A percentile compares a stretch with the other conserved stretches of the same genome.
These are phyloP conservation scores for Bombus difficillimus DNA, from an alignment of 1,140 invertebrate species.

Conservation along the genomic window DNA sequence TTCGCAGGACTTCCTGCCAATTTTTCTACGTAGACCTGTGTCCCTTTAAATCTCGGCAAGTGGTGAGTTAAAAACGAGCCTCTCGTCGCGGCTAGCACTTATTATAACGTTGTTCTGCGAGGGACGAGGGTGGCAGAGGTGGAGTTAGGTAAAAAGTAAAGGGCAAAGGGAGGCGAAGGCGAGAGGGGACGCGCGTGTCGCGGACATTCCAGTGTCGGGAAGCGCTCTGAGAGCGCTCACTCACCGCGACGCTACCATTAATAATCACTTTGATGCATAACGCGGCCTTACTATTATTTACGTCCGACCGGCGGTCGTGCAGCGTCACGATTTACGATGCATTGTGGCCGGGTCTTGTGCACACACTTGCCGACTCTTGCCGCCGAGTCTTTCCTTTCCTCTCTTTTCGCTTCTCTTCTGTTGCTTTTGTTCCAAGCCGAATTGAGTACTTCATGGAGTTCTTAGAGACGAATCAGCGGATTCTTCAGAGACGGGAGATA, in stretches of 20 bases:
- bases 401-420: background rate
- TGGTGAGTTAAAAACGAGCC: slow-evolving; percentile 73
- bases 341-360: slow-evolving; percentile 63
- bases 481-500: background rate
- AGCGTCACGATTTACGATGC: slow-evolving; percentile 69
- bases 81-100: slow-evolving; percentile 68
- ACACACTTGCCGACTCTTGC: slow-evolving; percentile 28
- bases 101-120: slow-evolving; percentile 59
- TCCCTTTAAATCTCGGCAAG: slow-evolving; percentile 38
- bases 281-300: slow-evolving; percentile 72
- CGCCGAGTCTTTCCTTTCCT: background rate
- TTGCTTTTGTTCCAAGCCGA: slow-evolving; percentile 6
- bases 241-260: slow-evolving; percentile 77
- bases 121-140: slow-evolving; percentile 5
- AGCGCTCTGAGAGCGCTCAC: slow-evolving; percentile 68
- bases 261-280: slow-evolving; percentile 80
- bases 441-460: slow-evolving; percentile 38
- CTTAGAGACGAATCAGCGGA: background rate
- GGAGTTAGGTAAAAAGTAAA: slow-evolving; percentile 25
- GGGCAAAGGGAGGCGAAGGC: slow-evolving; percentile 37
- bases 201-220: slow-evolving; percentile 71
- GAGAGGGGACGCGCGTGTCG: slow-evolving; percentile 58
- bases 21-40: slow-evolving; percentile 21
- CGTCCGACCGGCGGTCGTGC: slow-evolving; percentile 57
- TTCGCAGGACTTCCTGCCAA: slow-evolving; percentile 35